Conservation (phyloP, 1,140 invertebrate species). For the Penaeus chinensis region DNA sequence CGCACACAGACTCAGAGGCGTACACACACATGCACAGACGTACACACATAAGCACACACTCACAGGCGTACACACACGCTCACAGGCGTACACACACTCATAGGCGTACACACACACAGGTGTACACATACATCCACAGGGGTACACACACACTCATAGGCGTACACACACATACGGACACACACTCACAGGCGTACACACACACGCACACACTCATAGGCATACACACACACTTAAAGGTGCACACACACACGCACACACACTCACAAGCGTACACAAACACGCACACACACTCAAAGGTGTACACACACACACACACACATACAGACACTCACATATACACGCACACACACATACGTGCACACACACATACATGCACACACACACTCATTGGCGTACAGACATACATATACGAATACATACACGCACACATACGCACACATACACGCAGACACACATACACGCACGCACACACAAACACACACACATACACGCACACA, state of each 20-base stretch:
- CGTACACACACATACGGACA: conserved; percentile 4
- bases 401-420: no score
- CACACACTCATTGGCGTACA: conserved; percentile 1
- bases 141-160: background rate
- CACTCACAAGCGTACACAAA: background rate
- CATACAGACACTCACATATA: no score
- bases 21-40: no score
- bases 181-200: background rate
- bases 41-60: conserved; percentile 3
- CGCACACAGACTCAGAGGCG: background rate
- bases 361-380: conserved; percentile 9
- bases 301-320: conserved; percentile 9
- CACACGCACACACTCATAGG: conserved; percentile 2
- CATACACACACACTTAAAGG: conserved; percentile 9
- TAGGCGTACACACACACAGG: conserved; percentile 9
- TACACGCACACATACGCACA: no score
- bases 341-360: no score
- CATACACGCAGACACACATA: conserved; percentile 4
- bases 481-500: no score
- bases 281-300: no score
- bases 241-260: background rate
- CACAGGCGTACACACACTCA: no score
- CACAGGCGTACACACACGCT: conserved; percentile 1
- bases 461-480: no score
- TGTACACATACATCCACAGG: no score